Evolutionary conservation across 2,888 invertebrate species (phyloP), one percentile per base, ranked within the genome.

Genomic region (Masnerella sp.): DNA sequence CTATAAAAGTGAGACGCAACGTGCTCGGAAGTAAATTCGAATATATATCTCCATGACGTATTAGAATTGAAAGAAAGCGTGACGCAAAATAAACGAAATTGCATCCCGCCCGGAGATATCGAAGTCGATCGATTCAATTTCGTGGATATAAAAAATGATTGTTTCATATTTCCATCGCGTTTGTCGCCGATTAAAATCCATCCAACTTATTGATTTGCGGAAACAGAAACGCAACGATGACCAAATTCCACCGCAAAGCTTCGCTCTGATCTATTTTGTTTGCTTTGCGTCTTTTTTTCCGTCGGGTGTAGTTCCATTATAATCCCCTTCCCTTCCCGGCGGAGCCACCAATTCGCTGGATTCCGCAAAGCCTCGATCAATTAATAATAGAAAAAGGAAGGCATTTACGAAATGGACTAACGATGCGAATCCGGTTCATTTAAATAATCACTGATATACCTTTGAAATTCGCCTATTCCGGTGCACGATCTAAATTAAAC

Each of bases 1-100:
- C 62, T 61, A 61, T 49, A 49, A 61, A 61, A 49, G 45, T 45
- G 17, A 61, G 45, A 40, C 14, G 40, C 49, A 5, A 22, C 45
- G 47, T 12, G 32, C 28, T 40, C 14, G 20, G 28, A 59, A 59
- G 28, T 59, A 59, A 36, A 59, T 45, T 45, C 36, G 36, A 59
- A 36, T 59, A 47, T 61, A 49, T 49, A 25, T 61, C 30, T 25
- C 40, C 40, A n/a, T 49, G 47, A 61, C 49, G 20, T 49, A 49
- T 49, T 36, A 49, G 17, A 47, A 49, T 49, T 61, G 30, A 40
- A 49, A 49, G 40, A 15, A 61, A 59, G 47, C 43, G 59, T 17
- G 28, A 47, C 38, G 22, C 34, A 20, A 47, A 59, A 25, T 47
- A 47, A 47, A 47, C 47, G 38, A 38, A 47, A 59, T 47, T 47